Evolutionary conservation across 2,888 invertebrate species (phyloP), one percentile per base, ranked within the genome.

Genomic region (Stramonita haemastoma): DNA sequence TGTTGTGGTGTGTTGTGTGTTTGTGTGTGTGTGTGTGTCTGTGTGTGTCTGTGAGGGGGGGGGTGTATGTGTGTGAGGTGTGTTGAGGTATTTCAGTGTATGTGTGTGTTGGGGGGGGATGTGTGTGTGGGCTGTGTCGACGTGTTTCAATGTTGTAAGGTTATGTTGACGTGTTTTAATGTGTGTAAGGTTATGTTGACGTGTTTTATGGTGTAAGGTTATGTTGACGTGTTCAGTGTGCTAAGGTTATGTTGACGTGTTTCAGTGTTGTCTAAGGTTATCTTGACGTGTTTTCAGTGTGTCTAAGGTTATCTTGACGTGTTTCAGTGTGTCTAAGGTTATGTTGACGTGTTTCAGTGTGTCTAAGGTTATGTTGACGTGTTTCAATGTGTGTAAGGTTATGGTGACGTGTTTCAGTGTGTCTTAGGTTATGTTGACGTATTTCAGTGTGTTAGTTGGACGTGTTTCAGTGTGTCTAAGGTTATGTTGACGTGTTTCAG

Each of bases 161-260:
- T 94, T 93, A 15, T 60, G 13, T 19, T 60, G 60, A 15, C 22
- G 11, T 70, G 70, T 70, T 17, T 70, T n/a, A n/a, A n/a, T n/a
- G n/a, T n/a, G n/a, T n/a, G n/a, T 60, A 15, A 15, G 11, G 13
- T 11, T 83, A 4, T 83, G 81, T 83, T 29, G 22, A 36, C 26
- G 36, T 81, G 83, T 91, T 92, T 2, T 93, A 96, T 96, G 96
- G 89, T 96, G 95, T 83, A 93, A 93, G 73, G 96, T 60, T 60
- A 15, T 60, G 60, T 60, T 60, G 60, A 19, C 19, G 60, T 60
- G 60, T 11, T 60, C 19, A 19, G 60, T 60, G 60, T n/a, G n/a
- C n/a, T n/a, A n/a, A n/a, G n/a, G n/a, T 94, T 93, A 46, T 60
- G 13, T 19, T 60, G 60, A 15, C 22, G 11, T 70, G 70, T 70